phyloP scores from a whole-genome alignment of 2,797 vertebrate genomes.

The Peromyscus eremicus region DNA sequence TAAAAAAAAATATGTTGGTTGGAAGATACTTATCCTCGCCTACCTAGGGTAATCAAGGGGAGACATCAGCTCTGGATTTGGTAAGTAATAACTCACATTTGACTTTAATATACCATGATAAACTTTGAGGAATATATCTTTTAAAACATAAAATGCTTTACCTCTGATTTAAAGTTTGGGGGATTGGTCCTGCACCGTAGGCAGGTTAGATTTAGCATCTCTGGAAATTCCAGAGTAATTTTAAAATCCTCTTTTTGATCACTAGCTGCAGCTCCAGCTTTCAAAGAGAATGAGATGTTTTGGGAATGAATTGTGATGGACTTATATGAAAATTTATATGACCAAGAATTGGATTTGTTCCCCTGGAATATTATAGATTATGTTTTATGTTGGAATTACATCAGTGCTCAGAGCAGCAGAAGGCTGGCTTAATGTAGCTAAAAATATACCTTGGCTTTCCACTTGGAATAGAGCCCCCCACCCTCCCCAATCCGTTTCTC shows the following conservation, averaged over 20 bases:
- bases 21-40: constrained; percentile 80
- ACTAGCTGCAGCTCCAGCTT: constrained; percentile 86
- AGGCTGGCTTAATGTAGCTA: constrained; percentile 89
- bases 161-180: constrained; percentile 88
- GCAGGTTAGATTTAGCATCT: constrained; percentile 89
- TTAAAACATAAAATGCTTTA: constrained; percentile 88
- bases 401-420: constrained; percentile 88
- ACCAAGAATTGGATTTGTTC: constrained; percentile 90
- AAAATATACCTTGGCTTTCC: constrained; percentile 89
- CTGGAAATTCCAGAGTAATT: constrained; percentile 88
- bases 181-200: constrained; percentile 84
- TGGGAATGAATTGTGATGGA: constrained; percentile 89
- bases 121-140: constrained; percentile 86
- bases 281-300: constrained; percentile 89
- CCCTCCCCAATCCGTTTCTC: constrained; percentile 80
- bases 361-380: constrained; percentile 90
- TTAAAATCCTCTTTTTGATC: constrained; percentile 86
- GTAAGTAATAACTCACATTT: constrained; percentile 81
- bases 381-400: constrained; percentile 90
- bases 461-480: constrained; percentile 85
- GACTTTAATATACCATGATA: constrained; percentile 84
- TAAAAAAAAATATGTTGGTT: constrained; percentile 73
- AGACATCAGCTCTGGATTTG: constrained; percentile 83
- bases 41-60: constrained; percentile 83
- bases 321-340: constrained; percentile 90